Conservation (phyloP, 1,140 invertebrate genomes). For the Diachasma alloeum region DNA sequence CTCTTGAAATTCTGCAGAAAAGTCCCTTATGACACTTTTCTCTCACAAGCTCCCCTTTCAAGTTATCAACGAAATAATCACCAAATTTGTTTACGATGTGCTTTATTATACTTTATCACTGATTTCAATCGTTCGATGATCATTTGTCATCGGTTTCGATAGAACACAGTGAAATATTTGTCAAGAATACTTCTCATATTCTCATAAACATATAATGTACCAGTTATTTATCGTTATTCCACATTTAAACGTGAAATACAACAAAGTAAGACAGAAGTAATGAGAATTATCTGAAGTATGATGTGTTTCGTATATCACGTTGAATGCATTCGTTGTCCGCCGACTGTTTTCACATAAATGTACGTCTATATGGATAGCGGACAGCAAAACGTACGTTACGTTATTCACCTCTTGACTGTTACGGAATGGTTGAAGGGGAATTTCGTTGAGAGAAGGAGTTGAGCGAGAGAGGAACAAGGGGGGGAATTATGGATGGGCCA, state of each 20-base stretch:
- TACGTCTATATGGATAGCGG: neutral
- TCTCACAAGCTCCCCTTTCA: too few relatives aligned
- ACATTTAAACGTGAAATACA: neutral
- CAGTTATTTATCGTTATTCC: neutral
- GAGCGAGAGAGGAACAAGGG: neutral
- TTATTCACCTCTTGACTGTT: neutral
- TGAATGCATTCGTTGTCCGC: neutral
- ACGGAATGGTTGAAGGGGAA: neutral
- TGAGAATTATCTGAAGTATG: neutral
- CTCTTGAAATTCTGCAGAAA: too few relatives aligned
- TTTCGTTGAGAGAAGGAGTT: neutral
- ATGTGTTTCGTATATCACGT: neutral
- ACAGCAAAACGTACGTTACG: neutral
- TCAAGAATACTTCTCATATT: neutral
- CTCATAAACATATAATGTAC: neutral
- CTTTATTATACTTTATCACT: too few relatives aligned
- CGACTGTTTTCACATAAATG: slow-evolving; percentile 5
- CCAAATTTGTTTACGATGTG: too few relatives aligned
- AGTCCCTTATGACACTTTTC: too few relatives aligned
- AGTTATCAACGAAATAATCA: too few relatives aligned
- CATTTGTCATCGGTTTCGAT: neutral
- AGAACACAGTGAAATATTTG: neutral
- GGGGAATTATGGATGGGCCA: slow-evolving; percentile 1
- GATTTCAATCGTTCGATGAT: too few relatives aligned
- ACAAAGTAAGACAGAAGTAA: slow-evolving; percentile 3